Base-by-base conservation (phyloP, 2,797 vertebrate genomes). In the Anguilla marmorata region DNA sequence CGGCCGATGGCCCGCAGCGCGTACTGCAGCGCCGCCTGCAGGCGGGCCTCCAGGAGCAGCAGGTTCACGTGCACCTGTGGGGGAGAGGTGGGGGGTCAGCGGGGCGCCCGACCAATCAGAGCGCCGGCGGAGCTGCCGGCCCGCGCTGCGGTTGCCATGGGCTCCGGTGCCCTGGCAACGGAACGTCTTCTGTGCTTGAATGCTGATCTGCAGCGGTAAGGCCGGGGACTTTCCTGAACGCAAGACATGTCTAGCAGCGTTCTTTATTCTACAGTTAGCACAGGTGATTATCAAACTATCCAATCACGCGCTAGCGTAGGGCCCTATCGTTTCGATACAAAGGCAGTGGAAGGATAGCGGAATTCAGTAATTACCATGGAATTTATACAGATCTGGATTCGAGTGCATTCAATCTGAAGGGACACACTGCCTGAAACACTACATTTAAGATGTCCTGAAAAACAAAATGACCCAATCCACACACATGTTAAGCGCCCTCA, bases 21-120 rank as follows among this genome's bases (percentile, higher is more conserved):
- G 50, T 97, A 96, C 14, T 96, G 94, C 41, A 97, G 94, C 9
- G 96, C 95, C 2, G 95, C 96, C 89, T 96, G 96, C 56, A 96
- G 91, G 52, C 96, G 93, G 0, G 96, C 95, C 88, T 96, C 96
- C 95, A 96, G 95, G 89, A 96, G 94, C 66, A 97, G 94, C 1
- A 97, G 90, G 91, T 96, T 96, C 56, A 95, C 94, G 27, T 97
- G 96, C 88, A 97, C 94, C 96, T 97, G 93, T 3, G 30, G 83
- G 63, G 79, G 80, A 2, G 41, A n/a, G 82, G 56, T 4, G 3
- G 33, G 30, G 5, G 37, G 33, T 79, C 74, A 79, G 74, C 74
- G 21, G 4, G 16, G 33, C 14, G 24, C 72, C 72, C 24, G 72
- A 16, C 27, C 37, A 66, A 14, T 16, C 12, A 19, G 2, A 54